phyloP scores from a whole-genome alignment of 2,888 invertebrate genomes.

The Athetis lepigone region DNA sequence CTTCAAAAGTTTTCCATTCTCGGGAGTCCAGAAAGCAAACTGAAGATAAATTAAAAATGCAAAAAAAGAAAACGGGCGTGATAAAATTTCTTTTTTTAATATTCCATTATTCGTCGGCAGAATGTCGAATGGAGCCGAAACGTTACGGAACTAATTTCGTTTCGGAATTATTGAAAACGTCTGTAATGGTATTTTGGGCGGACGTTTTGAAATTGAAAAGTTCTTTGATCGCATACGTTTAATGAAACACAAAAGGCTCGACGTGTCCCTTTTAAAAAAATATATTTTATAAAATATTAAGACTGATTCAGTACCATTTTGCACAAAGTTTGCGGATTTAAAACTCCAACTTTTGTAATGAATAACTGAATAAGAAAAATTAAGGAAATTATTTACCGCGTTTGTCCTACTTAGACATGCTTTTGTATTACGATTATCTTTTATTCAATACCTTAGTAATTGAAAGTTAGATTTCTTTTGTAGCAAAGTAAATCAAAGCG shows the following conservation, averaged over 20 bases:
- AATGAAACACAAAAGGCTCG: slow-evolving; percentile 62
- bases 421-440: slow-evolving; percentile 5
- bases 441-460: slow-evolving; percentile 10
- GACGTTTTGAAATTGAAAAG: slow-evolving; percentile 64
- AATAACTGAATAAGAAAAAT: slow-evolving; percentile 47
- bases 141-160: slow-evolving; percentile 67
- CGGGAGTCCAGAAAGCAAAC: slow-evolving; percentile 51
- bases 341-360: slow-evolving; percentile 39
- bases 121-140: slow-evolving; percentile 53
- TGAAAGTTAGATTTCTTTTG: not conserved
- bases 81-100: slow-evolving; percentile 62
- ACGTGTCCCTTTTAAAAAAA: slow-evolving; percentile 58
- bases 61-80: slow-evolving; percentile 59
- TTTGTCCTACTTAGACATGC: slow-evolving; percentile 6
- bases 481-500: not conserved
- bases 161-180: slow-evolving; percentile 66
- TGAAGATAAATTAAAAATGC: slow-evolving; percentile 68
- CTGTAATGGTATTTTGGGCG: slow-evolving; percentile 57
- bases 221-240: slow-evolving; percentile 64
- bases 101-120: slow-evolving; percentile 56
- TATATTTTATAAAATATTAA: slow-evolving; percentile 47
- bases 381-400: slow-evolving; percentile 27
- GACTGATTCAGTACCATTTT: slow-evolving; percentile 39
- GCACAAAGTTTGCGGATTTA: slow-evolving; percentile 34
- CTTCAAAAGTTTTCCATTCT: slow-evolving; percentile 59